phyloP scores from a whole-genome alignment of 2,113 vertebrate genomes.

The Ahaetulla prasina region DNA sequence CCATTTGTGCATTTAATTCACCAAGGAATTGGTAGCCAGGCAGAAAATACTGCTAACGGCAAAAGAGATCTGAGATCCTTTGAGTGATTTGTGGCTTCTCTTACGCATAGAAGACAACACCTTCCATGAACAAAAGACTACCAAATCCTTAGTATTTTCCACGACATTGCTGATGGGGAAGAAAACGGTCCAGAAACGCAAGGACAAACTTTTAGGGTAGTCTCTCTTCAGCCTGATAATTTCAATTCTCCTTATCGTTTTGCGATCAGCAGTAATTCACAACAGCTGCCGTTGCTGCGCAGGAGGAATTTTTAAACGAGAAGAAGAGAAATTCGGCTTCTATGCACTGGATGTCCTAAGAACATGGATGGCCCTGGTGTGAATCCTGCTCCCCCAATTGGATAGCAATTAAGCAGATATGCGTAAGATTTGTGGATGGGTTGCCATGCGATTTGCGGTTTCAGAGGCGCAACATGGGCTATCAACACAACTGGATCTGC shows the following conservation, averaged over 20 bases:
- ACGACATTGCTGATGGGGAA: not conserved
- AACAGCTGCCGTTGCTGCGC: not conserved
- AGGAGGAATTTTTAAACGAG: not conserved
- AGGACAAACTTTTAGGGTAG: not conserved
- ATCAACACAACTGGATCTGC: not conserved
- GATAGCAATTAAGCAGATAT: not conserved
- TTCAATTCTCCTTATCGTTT: not conserved
- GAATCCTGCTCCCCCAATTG: not conserved
- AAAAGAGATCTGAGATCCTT: too few relatives aligned
- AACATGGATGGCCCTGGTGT: not conserved
- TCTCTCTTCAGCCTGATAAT: not conserved
- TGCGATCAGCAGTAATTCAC: not conserved
- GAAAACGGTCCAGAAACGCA: not conserved
- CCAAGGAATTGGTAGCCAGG: not conserved
- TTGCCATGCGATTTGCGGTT: not conserved
- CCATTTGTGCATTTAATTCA: not conserved
- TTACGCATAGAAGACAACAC: not conserved
- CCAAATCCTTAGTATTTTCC: not conserved
- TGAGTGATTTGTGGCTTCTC: not conserved
- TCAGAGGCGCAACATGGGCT: not conserved
- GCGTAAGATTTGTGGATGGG: not conserved
- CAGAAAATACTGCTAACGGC: not conserved
- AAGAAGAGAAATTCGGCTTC: not conserved
- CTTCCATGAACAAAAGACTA: too few relatives aligned
- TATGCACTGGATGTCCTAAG: not conserved